A percentile compares a stretch with the other conserved stretches of the same genome.
Conservation (phyloP, 2,888 invertebrate genomes). For the Dynastes grantii region DNA sequence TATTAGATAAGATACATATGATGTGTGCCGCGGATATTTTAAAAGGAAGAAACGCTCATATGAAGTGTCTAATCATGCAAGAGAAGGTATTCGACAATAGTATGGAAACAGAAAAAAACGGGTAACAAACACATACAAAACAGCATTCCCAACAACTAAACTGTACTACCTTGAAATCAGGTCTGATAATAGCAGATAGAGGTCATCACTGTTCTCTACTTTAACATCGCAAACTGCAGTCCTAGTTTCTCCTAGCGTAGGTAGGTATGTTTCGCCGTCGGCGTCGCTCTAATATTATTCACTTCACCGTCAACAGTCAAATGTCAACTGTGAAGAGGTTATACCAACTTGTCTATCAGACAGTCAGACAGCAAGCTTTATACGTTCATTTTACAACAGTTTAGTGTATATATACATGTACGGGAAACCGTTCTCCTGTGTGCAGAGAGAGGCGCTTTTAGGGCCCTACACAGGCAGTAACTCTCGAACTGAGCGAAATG, state of each 20-base stretch:
- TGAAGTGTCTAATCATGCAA: neutral
- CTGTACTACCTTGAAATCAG: constrained; percentile 35
- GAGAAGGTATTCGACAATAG: neutral
- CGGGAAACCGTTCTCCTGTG: constrained; percentile 60
- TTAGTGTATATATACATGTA: constrained; percentile 62
- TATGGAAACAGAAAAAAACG: neutral
- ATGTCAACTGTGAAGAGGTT: constrained; percentile 50
- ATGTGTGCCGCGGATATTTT: too few relatives aligned
- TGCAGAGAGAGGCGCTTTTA: constrained; percentile 66
- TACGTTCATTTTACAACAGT: constrained; percentile 71
- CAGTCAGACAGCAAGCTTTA: constrained; percentile 69
- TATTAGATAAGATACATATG: too few relatives aligned
- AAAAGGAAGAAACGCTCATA: neutral
- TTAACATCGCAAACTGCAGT: neutral
- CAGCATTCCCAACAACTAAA: constrained; percentile 26
- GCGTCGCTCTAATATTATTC: constrained; percentile 44
- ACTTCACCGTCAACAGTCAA: constrained; percentile 48
- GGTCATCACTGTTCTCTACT: constrained; percentile 10
- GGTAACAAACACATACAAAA: constrained; percentile 16
- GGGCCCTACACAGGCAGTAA: constrained; percentile 62
- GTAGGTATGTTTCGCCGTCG: neutral
- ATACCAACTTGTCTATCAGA: constrained; percentile 62
- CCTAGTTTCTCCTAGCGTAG: neutral
- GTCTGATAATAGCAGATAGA: constrained; percentile 25
- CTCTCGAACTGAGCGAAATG: constrained; percentile 64